Evolutionary conservation across 2,113 vertebrate species (phyloP), one percentile per base, ranked within the genome.

Genomic region (Willisornis vidua): DNA sequence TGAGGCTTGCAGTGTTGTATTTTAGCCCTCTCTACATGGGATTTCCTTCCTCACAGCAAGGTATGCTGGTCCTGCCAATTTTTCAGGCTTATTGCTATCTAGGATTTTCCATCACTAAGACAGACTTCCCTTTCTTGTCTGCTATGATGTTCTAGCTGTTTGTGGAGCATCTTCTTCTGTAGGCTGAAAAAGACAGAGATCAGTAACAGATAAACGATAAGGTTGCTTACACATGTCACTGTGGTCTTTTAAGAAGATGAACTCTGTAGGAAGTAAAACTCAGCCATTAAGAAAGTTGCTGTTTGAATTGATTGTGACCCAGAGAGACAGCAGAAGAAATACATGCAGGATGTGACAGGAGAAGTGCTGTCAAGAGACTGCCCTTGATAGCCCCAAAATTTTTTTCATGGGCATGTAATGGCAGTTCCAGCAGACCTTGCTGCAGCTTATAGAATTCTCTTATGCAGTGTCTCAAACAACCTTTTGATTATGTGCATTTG

Each of bases 201-300:
- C n/a, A 49, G 45, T 57, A 67, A 29, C 8, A 89, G 31, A 35
- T 49, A 66, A 83, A 93, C 33, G 62, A 37, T 63, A 75, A 66
- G 9, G 24, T 71, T 87, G 31, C 37, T 76, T 39, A 5, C 26
- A 6, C 57, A 31, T 58, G 31, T 43, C 33, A 20, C 29, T 70
- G 58, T 71, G 67, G 6, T 88, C 77, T 71, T 71, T 80, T 29
- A 73, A 57, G 75, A 79, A 72, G 54, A 48, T 70, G 63, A 49
- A 61, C 45, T 68, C 78, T 78, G 52, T 10, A 52, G 68, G 18
- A 51, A 81, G 37, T 39, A 66, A 74, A 91, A 57, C 41, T 37
- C 11, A 58, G 61, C 57, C 57, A 49, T 59, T 80, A 84, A 86
- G 76, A 89, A 91, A 85, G 76, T 80, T 79, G 45, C 66, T 85